Evolutionary conservation across 1,140 invertebrate genomes (phyloP), one percentile per base, ranked within the genome.

Genomic region (Cotesia glomerata): DNA sequence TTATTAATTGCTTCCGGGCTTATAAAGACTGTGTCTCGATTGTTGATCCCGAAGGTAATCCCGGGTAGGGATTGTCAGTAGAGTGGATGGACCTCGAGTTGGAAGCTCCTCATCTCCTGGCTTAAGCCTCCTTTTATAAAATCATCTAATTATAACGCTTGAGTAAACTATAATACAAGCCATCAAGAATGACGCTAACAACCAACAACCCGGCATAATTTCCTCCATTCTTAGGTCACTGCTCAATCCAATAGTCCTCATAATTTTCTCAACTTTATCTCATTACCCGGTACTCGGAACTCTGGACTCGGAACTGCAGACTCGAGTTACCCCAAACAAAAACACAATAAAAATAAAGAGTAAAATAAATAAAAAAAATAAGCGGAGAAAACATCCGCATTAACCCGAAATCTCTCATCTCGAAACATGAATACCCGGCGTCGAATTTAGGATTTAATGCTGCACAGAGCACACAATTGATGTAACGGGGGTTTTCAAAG

Each of bases 131-230:
- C 74, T 74, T 74, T 74, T 71, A 74, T 77, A 81, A 82, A 83
- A 84, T 85, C 79, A 79, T 81, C 78, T 85, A 86, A 86, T 86
- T 85, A 84, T 85, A 83, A 79, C 80, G 78, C 82, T 81, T 74
- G 77, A 82, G 77, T 79, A 84, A 83, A 79, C 80, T 79, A 83
- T 81, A 64, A 76, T 72, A 45, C 39, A 11, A 45, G 7, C 39
- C 7, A 45, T 45, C 39, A 45, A 11, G 11, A 45, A 45, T 67
- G 58, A 71, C 63, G 69, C 70, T 72, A 67, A 16, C 56, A 58
- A 58, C 14, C 16, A 58, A 58, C 7, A 18, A 18, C 26, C 35
- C 26, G 32, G 8, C 59, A 35, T n/a, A 26, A 9, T 26, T 35
- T 62, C 13, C 32, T 62, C 13, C 32, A 13, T 34, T 36, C 26